These are phyloP conservation scores for Triplophysa bombifrons DNA, from an alignment of 2,797 vertebrate species.

Conservation along the genomic window DNA sequence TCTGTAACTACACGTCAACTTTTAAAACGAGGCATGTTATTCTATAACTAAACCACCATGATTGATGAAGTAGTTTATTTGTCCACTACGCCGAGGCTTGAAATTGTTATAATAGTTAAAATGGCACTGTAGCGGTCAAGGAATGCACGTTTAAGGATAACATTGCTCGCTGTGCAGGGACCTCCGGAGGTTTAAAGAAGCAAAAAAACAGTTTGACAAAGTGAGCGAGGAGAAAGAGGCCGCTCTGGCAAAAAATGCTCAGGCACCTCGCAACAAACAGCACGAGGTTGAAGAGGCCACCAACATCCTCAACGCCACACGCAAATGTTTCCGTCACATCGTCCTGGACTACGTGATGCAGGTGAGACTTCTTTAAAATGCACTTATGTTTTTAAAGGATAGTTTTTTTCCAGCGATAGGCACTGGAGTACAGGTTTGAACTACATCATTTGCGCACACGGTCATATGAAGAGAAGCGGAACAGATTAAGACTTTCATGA, in stretches of 20 bases:
- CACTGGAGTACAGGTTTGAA: too few relatives aligned
- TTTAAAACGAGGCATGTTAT: neutral
- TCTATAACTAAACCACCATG: neutral
- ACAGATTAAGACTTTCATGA: too few relatives aligned
- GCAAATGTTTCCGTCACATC: slow-evolving; percentile 96
- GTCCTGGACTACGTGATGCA: slow-evolving; percentile 97
- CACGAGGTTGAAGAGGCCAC: slow-evolving; percentile 97
- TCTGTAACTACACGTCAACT: too few relatives aligned
- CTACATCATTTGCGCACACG: too few relatives aligned
- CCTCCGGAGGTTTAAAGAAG: slow-evolving; percentile 95
- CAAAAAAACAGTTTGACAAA: slow-evolving; percentile 98
- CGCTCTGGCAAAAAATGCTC: slow-evolving; percentile 92
- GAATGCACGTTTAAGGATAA: slow-evolving; percentile 3
- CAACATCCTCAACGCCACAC: slow-evolving; percentile 91
- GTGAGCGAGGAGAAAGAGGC: slow-evolving; percentile 98
- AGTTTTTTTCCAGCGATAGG: too few relatives aligned
- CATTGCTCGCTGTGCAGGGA: slow-evolving; percentile 76
- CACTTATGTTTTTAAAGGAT: neutral
- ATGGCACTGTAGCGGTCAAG: neutral
- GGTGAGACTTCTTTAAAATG: slow-evolving; percentile 67
- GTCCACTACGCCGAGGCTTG: too few relatives aligned
- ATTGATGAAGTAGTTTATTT: neutral
- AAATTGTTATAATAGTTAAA: neutral
- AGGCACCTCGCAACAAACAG: slow-evolving; percentile 93
- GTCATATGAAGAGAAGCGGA: too few relatives aligned